A percentile compares a stretch with the other conserved stretches of the same genome.
Conservation (phyloP, 2,797 vertebrate species). For the Intellagama lesueurii region DNA sequence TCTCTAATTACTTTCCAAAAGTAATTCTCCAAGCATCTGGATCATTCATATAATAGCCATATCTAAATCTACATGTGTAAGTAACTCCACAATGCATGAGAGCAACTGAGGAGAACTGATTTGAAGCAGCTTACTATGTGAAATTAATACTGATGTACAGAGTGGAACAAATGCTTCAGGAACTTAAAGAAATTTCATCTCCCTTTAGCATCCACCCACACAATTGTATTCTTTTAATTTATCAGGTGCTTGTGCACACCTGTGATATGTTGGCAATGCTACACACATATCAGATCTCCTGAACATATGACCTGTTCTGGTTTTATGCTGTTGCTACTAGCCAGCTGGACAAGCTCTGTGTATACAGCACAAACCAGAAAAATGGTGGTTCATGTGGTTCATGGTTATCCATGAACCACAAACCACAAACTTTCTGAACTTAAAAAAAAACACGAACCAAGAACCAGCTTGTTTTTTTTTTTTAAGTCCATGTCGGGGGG, state of each 20-base stretch:
- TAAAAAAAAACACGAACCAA: too few relatives aligned
- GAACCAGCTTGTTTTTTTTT: too few relatives aligned
- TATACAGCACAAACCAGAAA: not conserved
- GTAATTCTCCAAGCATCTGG: not conserved
- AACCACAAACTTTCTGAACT: too few relatives aligned
- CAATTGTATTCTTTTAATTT: constrained; percentile 65
- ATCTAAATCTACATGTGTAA: not conserved
- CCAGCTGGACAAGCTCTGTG: constrained; percentile 33
- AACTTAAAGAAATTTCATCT: constrained; percentile 55
- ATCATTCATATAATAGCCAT: not conserved
- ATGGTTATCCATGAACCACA: too few relatives aligned
- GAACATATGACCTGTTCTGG: constrained; percentile 28
- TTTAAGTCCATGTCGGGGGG: too few relatives aligned
- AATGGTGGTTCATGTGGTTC: too few relatives aligned
- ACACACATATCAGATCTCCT: constrained; percentile 36
- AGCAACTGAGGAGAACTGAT: not conserved
- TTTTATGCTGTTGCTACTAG: constrained; percentile 34
- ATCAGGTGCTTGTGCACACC: constrained; percentile 52
- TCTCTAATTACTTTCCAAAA: not conserved
- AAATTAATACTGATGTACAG: constrained; percentile 54
- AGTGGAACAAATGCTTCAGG: constrained; percentile 51
- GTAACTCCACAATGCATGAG: constrained; percentile 7
- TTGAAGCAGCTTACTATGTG: constrained; percentile 34
- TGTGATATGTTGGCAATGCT: constrained; percentile 54
- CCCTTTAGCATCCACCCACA: constrained; percentile 60